Conservation (phyloP, 2,113 vertebrate species). For the Nothocercus nigrocapillus region DNA sequence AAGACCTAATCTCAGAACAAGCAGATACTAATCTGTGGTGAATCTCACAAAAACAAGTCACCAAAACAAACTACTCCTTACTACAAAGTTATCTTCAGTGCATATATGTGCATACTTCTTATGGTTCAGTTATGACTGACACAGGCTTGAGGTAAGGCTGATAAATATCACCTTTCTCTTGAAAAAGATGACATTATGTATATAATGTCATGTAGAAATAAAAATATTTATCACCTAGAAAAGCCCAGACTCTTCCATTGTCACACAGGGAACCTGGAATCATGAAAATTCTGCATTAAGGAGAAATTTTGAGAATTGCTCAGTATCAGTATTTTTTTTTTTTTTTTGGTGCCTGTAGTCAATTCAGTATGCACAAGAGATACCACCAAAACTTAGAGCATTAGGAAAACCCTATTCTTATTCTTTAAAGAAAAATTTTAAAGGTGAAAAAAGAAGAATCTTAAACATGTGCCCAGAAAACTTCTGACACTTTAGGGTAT, state of each 20-base stretch:
- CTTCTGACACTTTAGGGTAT: neutral
- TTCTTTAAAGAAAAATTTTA: neutral
- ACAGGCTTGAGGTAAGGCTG: neutral
- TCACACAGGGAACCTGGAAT: neutral
- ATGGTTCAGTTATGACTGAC: neutral
- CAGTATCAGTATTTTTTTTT: neutral
- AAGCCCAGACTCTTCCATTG: neutral
- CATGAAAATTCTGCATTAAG: neutral
- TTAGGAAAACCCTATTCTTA: neutral
- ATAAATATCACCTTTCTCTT: conserved; percentile 10
- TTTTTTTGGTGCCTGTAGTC: neutral
- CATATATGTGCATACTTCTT: neutral
- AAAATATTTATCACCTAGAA: neutral
- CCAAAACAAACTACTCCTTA: neutral
- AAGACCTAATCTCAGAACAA: conserved; percentile 52
- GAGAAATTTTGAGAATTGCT: neutral
- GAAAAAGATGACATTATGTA: neutral
- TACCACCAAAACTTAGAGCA: neutral
- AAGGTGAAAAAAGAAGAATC: neutral
- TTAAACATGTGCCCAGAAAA: neutral
- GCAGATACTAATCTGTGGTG: conserved; percentile 14
- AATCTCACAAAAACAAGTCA: conserved; percentile 48
- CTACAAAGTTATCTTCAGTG: conserved; percentile 10
- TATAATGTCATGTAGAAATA: neutral
- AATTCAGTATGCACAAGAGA: neutral